Evolutionary conservation across 2,113 vertebrate genomes (phyloP).

Genomic region (Triplophysa siluroides): DNA sequence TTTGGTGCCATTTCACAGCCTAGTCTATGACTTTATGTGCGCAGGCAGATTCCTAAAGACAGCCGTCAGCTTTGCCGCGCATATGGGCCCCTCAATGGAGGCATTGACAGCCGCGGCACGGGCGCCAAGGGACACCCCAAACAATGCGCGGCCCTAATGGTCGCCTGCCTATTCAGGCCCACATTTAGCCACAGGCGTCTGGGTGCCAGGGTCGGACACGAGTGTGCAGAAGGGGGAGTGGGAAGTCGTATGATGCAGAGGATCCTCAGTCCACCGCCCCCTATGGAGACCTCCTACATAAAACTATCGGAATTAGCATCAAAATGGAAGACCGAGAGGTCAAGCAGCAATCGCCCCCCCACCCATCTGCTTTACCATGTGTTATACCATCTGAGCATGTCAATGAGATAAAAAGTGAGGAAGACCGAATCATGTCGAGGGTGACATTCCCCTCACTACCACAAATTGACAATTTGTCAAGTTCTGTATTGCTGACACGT

Average conservation of each 20-base stretch:
- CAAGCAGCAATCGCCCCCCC: conserved; percentile 53
- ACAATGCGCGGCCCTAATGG: conserved; percentile 55
- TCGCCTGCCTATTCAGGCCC: conserved; percentile 58
- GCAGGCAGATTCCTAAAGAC: conserved; percentile 67
- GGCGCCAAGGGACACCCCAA: conserved; percentile 51
- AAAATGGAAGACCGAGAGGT: conserved; percentile 65
- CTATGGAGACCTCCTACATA: conserved; percentile 59
- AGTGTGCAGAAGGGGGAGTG: conserved; percentile 19
- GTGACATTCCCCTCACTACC: conserved; percentile 20
- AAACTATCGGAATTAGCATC: conserved; percentile 72
- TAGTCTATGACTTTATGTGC: not conserved
- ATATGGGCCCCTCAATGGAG: conserved; percentile 64
- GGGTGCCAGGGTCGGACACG: conserved; percentile 42
- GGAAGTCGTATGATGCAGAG: conserved; percentile 41
- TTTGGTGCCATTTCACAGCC: conserved; percentile 24
- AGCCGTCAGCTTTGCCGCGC: not conserved
- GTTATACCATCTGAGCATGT: conserved; percentile 46
- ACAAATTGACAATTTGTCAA: conserved; percentile 29
- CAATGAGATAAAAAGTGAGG: conserved; percentile 36
- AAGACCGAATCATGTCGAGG: conserved; percentile 32
- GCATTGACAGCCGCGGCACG: conserved; percentile 62
- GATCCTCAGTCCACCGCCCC: conserved; percentile 50
- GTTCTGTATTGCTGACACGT: not conserved
- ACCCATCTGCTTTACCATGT: conserved; percentile 70
- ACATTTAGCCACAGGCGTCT: conserved; percentile 48